Conservation (phyloP, 2,113 vertebrate genomes). For the Motacilla alba region DNA sequence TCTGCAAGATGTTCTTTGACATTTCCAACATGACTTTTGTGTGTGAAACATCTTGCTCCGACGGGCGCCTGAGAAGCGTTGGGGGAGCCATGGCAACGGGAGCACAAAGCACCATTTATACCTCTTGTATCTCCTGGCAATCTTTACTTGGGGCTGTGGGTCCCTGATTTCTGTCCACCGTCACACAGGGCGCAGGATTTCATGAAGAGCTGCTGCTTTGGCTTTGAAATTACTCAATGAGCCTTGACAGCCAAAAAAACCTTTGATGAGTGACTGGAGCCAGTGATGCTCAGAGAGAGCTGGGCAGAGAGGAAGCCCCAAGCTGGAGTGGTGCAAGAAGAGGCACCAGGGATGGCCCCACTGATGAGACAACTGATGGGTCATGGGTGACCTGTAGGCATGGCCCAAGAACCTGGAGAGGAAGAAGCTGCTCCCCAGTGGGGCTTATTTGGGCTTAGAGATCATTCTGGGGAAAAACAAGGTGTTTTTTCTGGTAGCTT, state of each 20-base stretch:
- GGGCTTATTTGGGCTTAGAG: not conserved
- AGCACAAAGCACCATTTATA: not conserved
- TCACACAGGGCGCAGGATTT: not conserved
- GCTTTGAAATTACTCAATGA: not conserved
- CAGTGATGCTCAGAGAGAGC: not conserved
- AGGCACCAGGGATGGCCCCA: not conserved
- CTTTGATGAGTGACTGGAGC: not conserved
- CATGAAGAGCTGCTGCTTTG: not conserved
- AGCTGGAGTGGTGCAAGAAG: not conserved
- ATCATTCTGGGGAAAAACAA: not conserved
- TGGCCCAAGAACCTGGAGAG: not conserved
- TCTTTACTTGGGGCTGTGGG: not conserved
- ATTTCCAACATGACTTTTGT: conserved; percentile 69
- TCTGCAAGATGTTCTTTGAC: conserved; percentile 67
- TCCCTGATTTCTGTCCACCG: fast-evolving
- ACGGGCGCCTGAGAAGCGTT: conserved; percentile 48
- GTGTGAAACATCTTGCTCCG: conserved; percentile 51
- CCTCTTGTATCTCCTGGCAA: not conserved
- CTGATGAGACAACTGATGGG: not conserved
- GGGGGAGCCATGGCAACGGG: conserved; percentile 70
- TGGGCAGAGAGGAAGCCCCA: not conserved
- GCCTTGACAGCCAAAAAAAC: not conserved
- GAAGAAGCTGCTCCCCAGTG: not conserved
- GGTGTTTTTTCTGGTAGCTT: not conserved
- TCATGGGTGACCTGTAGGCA: not conserved